Evolutionary conservation across 2,888 invertebrate genomes (phyloP).

Genomic region (Phlogophora meticulosa): DNA sequence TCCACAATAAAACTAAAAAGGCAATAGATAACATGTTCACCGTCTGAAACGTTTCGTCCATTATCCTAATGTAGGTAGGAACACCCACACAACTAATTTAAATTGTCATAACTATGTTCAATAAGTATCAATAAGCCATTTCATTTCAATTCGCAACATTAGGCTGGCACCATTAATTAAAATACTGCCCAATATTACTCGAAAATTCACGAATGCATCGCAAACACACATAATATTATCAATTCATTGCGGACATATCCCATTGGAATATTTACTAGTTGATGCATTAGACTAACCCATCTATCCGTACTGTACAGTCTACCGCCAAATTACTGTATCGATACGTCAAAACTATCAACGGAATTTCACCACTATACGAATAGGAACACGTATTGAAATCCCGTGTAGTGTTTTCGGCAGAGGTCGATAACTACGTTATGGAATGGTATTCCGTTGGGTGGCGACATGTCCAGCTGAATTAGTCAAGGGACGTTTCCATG

Average conservation of each 20-base stretch:
- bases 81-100: constrained; percentile 1
- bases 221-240: constrained; percentile 43
- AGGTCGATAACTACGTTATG: constrained; percentile 53
- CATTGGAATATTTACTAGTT: constrained; percentile 68
- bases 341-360: not conserved
- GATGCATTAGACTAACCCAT: constrained; percentile 68
- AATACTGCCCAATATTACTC: constrained; percentile 16
- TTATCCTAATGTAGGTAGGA: not conserved
- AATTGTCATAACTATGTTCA: not conserved
- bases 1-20: not conserved
- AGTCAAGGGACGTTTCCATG: constrained; percentile 66
- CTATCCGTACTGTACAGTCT: constrained; percentile 34
- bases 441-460: constrained; percentile 56
- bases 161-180: constrained; percentile 19
- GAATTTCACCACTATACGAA: not conserved
- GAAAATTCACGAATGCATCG: constrained; percentile 8
- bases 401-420: constrained; percentile 3
- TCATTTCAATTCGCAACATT: not conserved
- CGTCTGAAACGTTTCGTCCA: not conserved
- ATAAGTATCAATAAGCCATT: constrained; percentile 4
- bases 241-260: constrained; percentile 57
- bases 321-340: constrained; percentile 17
- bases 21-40: not conserved
- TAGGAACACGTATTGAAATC: not conserved
- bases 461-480: constrained; percentile 71